phyloP scores from a whole-genome alignment of 2,113 vertebrate genomes.

The Natator depressus region DNA sequence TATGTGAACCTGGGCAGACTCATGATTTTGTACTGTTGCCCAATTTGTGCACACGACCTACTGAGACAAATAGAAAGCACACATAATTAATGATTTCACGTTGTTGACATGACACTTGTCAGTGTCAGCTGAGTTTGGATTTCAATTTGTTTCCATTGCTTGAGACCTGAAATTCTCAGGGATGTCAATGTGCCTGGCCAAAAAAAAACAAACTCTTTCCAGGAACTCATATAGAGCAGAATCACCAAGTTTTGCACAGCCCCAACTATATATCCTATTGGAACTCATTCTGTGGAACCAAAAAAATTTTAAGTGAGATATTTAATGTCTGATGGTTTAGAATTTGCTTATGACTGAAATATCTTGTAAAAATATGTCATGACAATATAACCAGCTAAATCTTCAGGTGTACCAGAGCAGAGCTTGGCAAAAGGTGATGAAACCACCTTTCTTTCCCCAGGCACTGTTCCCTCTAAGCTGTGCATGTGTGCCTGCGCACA shows the following conservation, averaged over 20 bases:
- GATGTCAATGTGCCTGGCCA: fast-evolving
- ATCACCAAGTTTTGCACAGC: background rate
- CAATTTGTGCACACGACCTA: too few relatives aligned
- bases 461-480: too few relatives aligned
- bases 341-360: background rate
- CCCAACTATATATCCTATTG: background rate
- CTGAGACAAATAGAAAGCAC: too few relatives aligned
- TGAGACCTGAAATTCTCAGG: background rate
- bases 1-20: background rate
- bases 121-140: background rate
- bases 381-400: background rate
- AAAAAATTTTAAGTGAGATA: fast-evolving
- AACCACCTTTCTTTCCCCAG: background rate
- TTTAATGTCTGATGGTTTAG: background rate
- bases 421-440: background rate
- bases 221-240: background rate
- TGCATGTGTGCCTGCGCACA: too few relatives aligned
- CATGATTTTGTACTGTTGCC: too few relatives aligned
- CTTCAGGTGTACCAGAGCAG: background rate
- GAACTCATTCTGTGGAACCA: background rate
- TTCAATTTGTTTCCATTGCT: background rate
- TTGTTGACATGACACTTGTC: background rate
- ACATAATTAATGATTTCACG: background rate
- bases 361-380: fast-evolving
- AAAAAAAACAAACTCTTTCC: background rate